Percentiles rank a stretch among this genome's conserved stretches.
Conservation (phyloP, 2,797 vertebrate species). For the Neopelma chrysocephalum region DNA sequence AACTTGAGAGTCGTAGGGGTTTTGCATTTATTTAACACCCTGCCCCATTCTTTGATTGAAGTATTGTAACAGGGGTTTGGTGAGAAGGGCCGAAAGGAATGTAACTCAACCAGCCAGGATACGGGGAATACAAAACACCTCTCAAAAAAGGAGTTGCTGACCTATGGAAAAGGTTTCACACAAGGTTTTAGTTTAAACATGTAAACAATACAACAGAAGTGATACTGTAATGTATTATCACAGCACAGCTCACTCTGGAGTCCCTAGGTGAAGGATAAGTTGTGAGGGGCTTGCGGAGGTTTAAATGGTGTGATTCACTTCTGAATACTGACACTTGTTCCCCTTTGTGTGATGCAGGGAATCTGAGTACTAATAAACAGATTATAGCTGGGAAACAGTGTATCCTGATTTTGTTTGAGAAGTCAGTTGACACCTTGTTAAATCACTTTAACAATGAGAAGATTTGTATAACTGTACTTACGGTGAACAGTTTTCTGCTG, state of each 20-base stretch:
- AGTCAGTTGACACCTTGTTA: not conserved
- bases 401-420: not conserved
- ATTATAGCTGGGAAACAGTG: not conserved
- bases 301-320: not conserved
- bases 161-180: not conserved
- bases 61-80: not conserved
- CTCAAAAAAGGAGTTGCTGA: not conserved
- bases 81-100: not conserved
- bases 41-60: not conserved
- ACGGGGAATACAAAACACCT: not conserved
- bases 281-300: not conserved
- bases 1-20: rapidly evolving
- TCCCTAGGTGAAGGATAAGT: not conserved
- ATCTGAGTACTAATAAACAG: not conserved
- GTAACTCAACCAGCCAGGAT: not conserved
- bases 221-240: not conserved
- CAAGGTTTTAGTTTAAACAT: not conserved
- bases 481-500: not conserved
- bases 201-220: not conserved
- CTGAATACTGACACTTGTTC: not conserved
- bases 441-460: not conserved
- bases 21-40: not conserved
- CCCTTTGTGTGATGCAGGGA: rapidly evolving
- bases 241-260: not conserved
- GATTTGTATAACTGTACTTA: not conserved